Evolutionary conservation across 2,113 vertebrate genomes (phyloP), one percentile per base, ranked within the genome.

Genomic region (Gracilinanus agilis): DNA sequence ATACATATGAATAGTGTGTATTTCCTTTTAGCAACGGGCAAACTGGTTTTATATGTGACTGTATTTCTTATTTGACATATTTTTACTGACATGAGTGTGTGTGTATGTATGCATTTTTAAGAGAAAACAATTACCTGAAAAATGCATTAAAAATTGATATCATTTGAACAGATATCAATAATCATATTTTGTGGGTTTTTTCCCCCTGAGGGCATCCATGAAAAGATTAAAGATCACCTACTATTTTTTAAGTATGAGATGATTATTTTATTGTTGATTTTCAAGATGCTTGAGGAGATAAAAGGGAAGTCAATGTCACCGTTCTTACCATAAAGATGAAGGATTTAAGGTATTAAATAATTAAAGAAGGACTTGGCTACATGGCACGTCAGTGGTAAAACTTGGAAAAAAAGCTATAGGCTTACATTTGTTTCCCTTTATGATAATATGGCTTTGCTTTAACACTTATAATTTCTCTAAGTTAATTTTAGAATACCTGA

Each of bases 261-360:
- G 88, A 44, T 88, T 49, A 2, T 54, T 93, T 96, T 67, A 93
- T 88, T 90, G 53, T 44, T 49, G n/a, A n/a, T n/a, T 49, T 49
- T 49, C 49, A 49, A 49, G 5, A 49, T 49, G 49, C 49, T 49
- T 49, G 49, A 49, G 49, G 49, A 49, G 49, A 49, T 49, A 49
- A 49, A 49, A 49, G 49, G 49, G 49, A 49, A 91, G 90, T 95
- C 91, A 95, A 34, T 90, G 95, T 95, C 25, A 44, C 54, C 93
- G 88, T 54, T 95, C 67, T 95, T 90, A 92, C 90, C 24, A 95
- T 92, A 96, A 12, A 93, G 54, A 93, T 83, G n/a, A 92, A 96
- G 53, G 23, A 93, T 4, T n/a, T 49, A 49, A 49, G 49, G 49
- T 5, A 49, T 49, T 49, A 49, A 49, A 49, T 49, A 49, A 49